Evolutionary conservation across 2,113 vertebrate species (phyloP).

Genomic region (Corythornis madagascariensis): DNA sequence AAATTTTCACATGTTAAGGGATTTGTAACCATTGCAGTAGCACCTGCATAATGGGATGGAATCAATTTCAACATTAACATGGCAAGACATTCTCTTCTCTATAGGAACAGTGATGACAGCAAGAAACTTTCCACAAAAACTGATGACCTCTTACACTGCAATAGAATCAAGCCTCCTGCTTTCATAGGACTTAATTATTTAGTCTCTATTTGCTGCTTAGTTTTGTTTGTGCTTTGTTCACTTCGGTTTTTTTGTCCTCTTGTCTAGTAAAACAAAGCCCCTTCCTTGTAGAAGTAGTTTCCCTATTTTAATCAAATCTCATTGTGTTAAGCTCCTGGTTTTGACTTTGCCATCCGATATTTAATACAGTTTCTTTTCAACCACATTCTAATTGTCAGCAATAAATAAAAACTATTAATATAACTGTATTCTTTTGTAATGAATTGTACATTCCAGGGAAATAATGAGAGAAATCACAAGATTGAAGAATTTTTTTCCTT

Average conservation of each 20-base stretch:
- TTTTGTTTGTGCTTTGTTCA: not conserved
- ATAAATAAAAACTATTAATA: conserved; percentile 32
- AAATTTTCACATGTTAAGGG: conserved; percentile 72
- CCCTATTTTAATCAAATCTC: not conserved
- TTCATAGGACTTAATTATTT: not conserved
- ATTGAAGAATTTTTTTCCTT: not conserved
- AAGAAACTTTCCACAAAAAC: not conserved
- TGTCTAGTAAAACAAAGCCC: not conserved
- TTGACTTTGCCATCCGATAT: not conserved
- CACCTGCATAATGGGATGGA: conserved; percentile 36
- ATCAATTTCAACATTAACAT: not conserved
- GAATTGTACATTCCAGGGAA: not conserved
- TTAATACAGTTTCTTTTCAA: not conserved
- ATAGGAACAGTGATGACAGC: not conserved
- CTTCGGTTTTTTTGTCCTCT: not conserved
- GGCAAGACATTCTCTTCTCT: not conserved
- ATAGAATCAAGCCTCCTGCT: not conserved
- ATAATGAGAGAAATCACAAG: not conserved
- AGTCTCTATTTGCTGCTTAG: not conserved
- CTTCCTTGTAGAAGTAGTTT: conserved; percentile 2
- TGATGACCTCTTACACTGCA: not conserved
- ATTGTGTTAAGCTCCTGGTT: not conserved
- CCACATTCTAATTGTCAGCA: conserved; percentile 23
- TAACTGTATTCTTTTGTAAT: not conserved
- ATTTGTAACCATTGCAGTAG: conserved; percentile 67